Evolutionary conservation across 2,888 invertebrate genomes (phyloP).

Genomic region (Gastrophysa polygoni): DNA sequence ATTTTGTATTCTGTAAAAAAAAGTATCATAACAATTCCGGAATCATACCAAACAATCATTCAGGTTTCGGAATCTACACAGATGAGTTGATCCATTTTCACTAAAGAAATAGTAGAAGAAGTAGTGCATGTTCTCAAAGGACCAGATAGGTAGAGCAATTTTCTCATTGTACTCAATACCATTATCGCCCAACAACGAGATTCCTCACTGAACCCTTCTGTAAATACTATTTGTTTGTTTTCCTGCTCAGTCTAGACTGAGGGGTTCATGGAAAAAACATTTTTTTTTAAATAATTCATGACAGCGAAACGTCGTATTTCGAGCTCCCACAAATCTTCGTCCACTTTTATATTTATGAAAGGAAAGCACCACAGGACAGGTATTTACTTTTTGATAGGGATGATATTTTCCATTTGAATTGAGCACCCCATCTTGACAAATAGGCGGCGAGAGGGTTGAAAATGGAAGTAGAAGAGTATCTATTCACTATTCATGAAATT

Average conservation of each 20-base stretch:
- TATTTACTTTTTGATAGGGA: background rate
- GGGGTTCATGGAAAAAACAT: background rate
- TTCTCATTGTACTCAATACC: no score
- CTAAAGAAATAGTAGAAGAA: no score
- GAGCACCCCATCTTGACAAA: background rate
- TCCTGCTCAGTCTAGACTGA: background rate
- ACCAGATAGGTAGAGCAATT: no score
- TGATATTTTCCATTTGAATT: background rate
- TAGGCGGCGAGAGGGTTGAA: background rate
- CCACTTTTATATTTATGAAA: constrained; percentile 10
- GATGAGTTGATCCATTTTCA: no score
- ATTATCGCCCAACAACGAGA: no score
- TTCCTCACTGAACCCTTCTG: background rate
- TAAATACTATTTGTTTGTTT: constrained; percentile 5
- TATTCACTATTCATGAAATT: no score
- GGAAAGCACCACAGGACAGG: background rate
- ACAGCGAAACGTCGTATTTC: constrained; percentile 6
- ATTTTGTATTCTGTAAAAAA: no score
- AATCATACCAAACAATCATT: no score
- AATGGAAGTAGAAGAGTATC: background rate
- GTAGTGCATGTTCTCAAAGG: no score
- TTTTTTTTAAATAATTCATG: constrained; percentile 9
- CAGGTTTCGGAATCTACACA: no score
- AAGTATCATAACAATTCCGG: no score
- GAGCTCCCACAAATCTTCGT: constrained; percentile 7